Evolutionary conservation across 2,888 invertebrate genomes (phyloP), one percentile per base, ranked within the genome.

Genomic region (Dinocampus coccinellae): DNA sequence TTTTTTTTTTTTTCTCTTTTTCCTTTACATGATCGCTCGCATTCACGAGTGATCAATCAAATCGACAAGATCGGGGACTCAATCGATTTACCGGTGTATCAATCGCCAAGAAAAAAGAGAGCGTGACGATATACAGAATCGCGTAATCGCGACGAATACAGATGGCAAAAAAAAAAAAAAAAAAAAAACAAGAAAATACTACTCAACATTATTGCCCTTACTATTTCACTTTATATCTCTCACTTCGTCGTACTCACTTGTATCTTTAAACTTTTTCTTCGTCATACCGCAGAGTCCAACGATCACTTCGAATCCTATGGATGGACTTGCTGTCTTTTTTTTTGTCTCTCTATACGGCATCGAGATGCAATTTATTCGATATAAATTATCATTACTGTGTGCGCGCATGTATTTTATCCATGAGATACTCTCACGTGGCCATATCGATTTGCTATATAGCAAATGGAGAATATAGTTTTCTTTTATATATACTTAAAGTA

Each of bases 291-390:
- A 58, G 58, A n/a, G n/a, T n/a, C n/a, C n/a, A n/a, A n/a, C n/a
- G n/a, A n/a, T n/a, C n/a, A n/a, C n/a, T n/a, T n/a, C n/a, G n/a
- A n/a, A n/a, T n/a, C n/a, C n/a, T n/a, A n/a, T n/a, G n/a, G n/a
- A n/a, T n/a, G n/a, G n/a, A n/a, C n/a, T n/a, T n/a, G n/a, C n/a
- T n/a, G n/a, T n/a, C n/a, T n/a, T n/a, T n/a, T n/a, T n/a, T n/a
- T n/a, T n/a, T n/a, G n/a, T n/a, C 55, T 55, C 55, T 16, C 47
- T 16, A 20, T 16, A 47, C 26, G 9, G 22, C 36, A 61, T 24
- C 3, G 71, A n/a, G 63, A 67, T 72, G 74, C 74, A 77, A 75
- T 77, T 77, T 77, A 75, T 75, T 72, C 70, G 69, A 74, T 73
- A 73, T 70, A 72, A 75, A 74, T 34, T 34, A 22, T 20, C 22